Percentiles rank a stretch among this genome's conserved stretches.
Evolutionary conservation across 1,140 invertebrate species (phyloP).

Genomic region (Choristoneura fumiferana): DNA sequence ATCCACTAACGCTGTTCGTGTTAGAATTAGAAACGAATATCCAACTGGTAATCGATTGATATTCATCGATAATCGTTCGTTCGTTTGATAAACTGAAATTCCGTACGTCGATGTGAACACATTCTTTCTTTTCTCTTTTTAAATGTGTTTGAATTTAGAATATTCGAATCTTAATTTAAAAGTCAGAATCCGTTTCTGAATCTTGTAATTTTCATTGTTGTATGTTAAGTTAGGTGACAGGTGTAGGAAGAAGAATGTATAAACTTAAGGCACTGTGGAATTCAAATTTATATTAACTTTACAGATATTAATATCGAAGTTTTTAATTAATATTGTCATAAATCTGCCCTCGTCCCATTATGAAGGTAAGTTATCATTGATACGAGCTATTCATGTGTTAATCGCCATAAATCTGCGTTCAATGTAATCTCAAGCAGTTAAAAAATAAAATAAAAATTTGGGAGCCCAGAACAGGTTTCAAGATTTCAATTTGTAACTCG

Average conservation of each 20-base stretch:
- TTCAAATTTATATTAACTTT: too few species aligned
- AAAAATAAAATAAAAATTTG: constrained; percentile 37
- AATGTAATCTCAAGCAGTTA: constrained; percentile 29
- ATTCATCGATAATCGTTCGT: constrained; percentile 16
- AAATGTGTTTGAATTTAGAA: constrained; percentile 1
- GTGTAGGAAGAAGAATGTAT: too few species aligned
- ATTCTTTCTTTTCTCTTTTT: background rate
- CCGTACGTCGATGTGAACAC: constrained; percentile 13
- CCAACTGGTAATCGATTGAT: constrained; percentile 11
- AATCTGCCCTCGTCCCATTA: constrained; percentile 42
- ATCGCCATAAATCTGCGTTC: constrained; percentile 49
- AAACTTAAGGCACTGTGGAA: too few species aligned
- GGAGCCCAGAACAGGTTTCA: constrained; percentile 44
- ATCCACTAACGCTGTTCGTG: constrained; percentile 15
- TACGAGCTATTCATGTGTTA: constrained; percentile 41
- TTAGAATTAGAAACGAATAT: constrained; percentile 15
- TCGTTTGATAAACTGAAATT: constrained; percentile 9
- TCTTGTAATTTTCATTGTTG: constrained; percentile 3
- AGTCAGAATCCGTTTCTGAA: background rate
- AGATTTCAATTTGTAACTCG: constrained; percentile 58
- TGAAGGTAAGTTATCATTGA: constrained; percentile 37
- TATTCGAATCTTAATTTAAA: background rate
- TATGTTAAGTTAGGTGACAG: too few species aligned
- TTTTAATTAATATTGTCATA: constrained; percentile 28
- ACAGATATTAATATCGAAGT: too few species aligned